A percentile compares a stretch with the other conserved stretches of the same genome.
phyloP scores from a whole-genome alignment of 2,113 vertebrate species.

The Alaudala cheleensis region DNA sequence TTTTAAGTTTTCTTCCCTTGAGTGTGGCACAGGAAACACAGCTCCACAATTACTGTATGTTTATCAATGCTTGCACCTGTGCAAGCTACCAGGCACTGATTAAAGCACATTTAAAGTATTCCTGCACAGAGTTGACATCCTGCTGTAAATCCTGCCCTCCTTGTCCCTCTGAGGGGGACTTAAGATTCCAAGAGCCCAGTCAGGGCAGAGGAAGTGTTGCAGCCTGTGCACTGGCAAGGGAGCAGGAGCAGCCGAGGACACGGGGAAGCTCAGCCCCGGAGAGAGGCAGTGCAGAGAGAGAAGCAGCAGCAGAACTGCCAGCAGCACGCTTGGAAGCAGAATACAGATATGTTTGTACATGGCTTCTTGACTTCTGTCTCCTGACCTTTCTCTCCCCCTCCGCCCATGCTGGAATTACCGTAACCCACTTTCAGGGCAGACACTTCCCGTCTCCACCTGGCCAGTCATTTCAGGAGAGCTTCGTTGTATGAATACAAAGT shows the following conservation, averaged over 20 bases:
- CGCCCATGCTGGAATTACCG: not conserved
- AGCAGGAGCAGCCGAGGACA: not conserved
- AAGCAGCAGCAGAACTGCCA: not conserved
- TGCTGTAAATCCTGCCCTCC: not conserved
- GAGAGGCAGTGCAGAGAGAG: not conserved
- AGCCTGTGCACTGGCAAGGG: not conserved
- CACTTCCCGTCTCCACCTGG: not conserved
- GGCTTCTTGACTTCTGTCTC: not conserved
- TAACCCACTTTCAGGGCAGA: conserved; percentile 1
- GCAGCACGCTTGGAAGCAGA: not conserved
- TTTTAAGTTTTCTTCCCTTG: not conserved
- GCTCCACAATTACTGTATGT: not conserved
- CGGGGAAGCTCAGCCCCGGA: not conserved
- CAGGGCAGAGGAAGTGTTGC: not conserved
- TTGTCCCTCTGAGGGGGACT: not conserved
- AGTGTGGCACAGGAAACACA: not conserved
- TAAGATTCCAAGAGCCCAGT: fast-evolving
- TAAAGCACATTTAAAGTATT: not conserved
- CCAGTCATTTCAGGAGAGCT: not conserved
- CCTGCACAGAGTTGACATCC: not conserved
- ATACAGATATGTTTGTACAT: not conserved
- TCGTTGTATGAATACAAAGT: not conserved
- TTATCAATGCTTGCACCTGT: not conserved
- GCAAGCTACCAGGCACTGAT: not conserved
- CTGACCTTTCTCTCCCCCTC: not conserved